Percentiles rank a stretch among this genome's conserved stretches.
phyloP scores from a whole-genome alignment of 2,888 invertebrate species.

The Xylota sylvarum region DNA sequence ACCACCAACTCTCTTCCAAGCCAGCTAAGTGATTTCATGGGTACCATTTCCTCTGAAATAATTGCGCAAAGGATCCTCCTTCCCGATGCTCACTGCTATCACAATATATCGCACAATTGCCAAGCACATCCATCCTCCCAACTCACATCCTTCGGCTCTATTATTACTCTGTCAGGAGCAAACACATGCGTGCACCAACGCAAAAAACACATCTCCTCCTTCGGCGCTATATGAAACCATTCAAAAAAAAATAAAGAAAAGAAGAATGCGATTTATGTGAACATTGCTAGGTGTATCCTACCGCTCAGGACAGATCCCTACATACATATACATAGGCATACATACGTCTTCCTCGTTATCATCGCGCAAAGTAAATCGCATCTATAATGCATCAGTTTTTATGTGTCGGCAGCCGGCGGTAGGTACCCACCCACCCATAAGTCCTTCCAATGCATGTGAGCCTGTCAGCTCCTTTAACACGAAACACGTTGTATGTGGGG shows the following conservation, averaged over 20 bases:
- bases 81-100: conserved; percentile 8
- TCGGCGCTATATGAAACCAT: background rate
- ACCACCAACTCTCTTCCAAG: background rate
- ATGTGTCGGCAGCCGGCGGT: conserved; percentile 1
- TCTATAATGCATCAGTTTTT: conserved; percentile 40
- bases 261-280: conserved; percentile 12
- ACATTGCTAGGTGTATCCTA: background rate
- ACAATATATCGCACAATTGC: conserved; percentile 30
- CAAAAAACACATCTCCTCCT: conserved; percentile 15
- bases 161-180: conserved; percentile 42
- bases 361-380: conserved; percentile 25
- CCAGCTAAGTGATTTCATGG: conserved; percentile 1
- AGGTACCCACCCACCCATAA: background rate
- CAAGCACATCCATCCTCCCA: conserved; percentile 15
- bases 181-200: conserved; percentile 18
- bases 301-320: conserved; percentile 10
- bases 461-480: background rate
- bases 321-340: background rate
- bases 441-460: conserved; percentile 6
- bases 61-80: conserved; percentile 10
- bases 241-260: background rate
- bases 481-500: conserved; percentile 5
- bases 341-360: conserved; percentile 11
- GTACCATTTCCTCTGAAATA: conserved; percentile 7
- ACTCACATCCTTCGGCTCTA: background rate